Base-by-base conservation (phyloP, 2,113 vertebrate species). In the Elanus axillaris region DNA sequence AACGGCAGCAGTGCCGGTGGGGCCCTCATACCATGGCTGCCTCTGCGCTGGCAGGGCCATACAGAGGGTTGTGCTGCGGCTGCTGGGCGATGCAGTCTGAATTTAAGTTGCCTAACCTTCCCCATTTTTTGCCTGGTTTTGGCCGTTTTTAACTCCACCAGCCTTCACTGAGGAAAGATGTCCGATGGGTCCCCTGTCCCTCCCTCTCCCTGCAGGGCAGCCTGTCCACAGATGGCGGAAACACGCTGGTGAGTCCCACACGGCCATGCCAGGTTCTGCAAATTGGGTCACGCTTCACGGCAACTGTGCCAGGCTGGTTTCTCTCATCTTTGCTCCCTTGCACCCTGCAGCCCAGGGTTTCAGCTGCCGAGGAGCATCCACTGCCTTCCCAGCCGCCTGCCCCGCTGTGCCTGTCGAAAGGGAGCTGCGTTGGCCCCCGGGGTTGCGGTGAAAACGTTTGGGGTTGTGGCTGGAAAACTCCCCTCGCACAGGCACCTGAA, bases 381-480 rank as follows among this genome's bases (percentile, higher is more conserved):
- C 26, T 81, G 72, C 47, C 72, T 52, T 56, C 38, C 59, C 72
- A 73, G 58, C 72, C 13, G 13, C 55, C 80, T 79, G 74, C 62
- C 68, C 45, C 9, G 1, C 63, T 66, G 64, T 42, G 25, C 22
- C 23, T 9, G 9, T 53, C 2, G 5, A 81, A 42, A 55, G 25
- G 43, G 66, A 94, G 69, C 62, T 60, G 16, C 1, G 1, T 19
- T 73, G 43, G 60, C 36, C 34, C 32, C 17, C 0, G 0, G 82
- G 31, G 27, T 8, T 93, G 62, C 5, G 32, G 78, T 71, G n/a
- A 60, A 76, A 90, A 48, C 6, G 0, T 75, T 75, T 79, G 78
- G 36, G 21, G 6, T 83, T 96, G 74, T 79, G 93, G 88, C 88
- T 97, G 78, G 67, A 96, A 95, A 90, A 94, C 58, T 90, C 88